Evolutionary conservation across 2,888 invertebrate species (phyloP).

Genomic region (Noctua pronuba): DNA sequence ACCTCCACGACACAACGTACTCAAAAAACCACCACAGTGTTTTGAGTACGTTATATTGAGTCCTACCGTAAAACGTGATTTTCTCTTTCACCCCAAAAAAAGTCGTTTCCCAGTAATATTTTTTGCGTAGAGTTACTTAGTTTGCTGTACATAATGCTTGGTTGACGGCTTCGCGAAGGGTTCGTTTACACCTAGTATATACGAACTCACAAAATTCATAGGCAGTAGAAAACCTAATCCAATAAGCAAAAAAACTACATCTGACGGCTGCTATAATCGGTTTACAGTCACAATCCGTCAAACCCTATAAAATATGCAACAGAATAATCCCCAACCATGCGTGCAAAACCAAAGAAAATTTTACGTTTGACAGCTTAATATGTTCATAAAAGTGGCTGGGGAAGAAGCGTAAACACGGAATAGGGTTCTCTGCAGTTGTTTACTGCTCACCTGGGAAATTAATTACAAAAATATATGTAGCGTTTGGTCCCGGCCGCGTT

Average conservation of each 20-base stretch:
- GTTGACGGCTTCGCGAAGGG: neutral
- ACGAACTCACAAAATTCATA: neutral
- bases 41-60: no score
- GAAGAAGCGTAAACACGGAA: constrained; percentile 75
- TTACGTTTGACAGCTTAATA: constrained; percentile 71
- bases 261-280: neutral
- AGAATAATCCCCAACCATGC: constrained; percentile 36
- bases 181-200: neutral
- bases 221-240: neutral
- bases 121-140: no score
- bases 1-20: no score
- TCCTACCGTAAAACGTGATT: no score
- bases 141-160: no score
- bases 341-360: constrained; percentile 59
- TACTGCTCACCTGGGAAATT: constrained; percentile 82
- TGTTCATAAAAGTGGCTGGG: constrained; percentile 73
- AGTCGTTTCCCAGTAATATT: no score
- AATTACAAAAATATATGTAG: constrained; percentile 78
- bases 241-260: constrained; percentile 4
- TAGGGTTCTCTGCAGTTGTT: constrained; percentile 76
- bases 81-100: no score
- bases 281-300: constrained; percentile 25
- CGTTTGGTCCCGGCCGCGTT: constrained; percentile 50
- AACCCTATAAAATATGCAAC: constrained; percentile 30
- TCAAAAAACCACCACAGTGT: no score